phyloP scores from a whole-genome alignment of 2,888 invertebrate species.

The Limnephilus auricula region DNA sequence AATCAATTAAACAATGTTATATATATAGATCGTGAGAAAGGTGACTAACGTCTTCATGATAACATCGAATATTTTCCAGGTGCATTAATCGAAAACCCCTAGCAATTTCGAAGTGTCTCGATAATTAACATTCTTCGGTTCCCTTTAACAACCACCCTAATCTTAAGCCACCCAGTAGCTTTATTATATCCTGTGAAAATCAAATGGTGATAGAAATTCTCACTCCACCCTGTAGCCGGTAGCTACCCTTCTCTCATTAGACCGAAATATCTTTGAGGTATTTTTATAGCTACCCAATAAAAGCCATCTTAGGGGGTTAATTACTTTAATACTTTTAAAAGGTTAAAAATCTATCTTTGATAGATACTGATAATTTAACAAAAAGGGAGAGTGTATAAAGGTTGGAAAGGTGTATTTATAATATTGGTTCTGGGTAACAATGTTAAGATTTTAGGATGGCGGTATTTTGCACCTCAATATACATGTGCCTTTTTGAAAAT shows the following conservation, averaged over 20 bases:
- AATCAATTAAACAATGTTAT: not conserved
- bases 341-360: not conserved
- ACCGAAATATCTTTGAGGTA: not conserved
- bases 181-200: not conserved
- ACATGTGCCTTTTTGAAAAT: too few relatives aligned
- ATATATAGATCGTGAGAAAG: not conserved
- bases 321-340: not conserved
- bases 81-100: not conserved
- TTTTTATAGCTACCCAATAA: not conserved
- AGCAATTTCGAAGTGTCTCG: not conserved
- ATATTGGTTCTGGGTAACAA: not conserved
- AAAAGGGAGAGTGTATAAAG: not conserved
- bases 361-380: not conserved
- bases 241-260: not conserved
- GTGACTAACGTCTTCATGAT: not conserved
- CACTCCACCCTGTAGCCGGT: not conserved
- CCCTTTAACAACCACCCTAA: not conserved
- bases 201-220: not conserved
- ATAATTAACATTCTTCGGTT: constrained; percentile 24
- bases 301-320: not conserved
- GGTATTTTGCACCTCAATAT: too few relatives aligned
- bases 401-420: not conserved
- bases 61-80: not conserved
- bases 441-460: not conserved
- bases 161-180: constrained; percentile 28